These are phyloP conservation scores for Magallana gigas DNA, from an alignment of 1,140 invertebrate species.

Conservation along the genomic window DNA sequence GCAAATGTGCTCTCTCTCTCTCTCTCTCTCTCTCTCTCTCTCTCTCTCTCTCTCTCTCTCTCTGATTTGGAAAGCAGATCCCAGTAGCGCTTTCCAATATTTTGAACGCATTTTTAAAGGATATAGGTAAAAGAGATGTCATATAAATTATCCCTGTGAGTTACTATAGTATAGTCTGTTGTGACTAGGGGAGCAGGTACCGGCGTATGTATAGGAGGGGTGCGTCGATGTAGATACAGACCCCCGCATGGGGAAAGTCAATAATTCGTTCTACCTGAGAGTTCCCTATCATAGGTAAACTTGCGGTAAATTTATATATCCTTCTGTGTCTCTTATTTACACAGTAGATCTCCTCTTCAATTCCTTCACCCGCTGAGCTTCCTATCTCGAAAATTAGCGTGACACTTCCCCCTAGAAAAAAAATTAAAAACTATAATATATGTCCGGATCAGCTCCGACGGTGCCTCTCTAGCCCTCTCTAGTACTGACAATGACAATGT, in stretches of 20 bases:
- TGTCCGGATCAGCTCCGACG: neutral
- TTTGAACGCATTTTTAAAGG: too few species aligned
- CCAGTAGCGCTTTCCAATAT: too few species aligned
- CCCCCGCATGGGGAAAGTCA: neutral
- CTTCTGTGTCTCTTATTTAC: conserved; percentile 28
- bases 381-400: neutral
- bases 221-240: neutral
- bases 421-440: neutral
- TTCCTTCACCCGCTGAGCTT: neutral
- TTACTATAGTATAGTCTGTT: too few species aligned
- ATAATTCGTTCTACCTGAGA: neutral
- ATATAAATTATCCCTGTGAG: too few species aligned
- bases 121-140: too few species aligned
- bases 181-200: too few species aligned
- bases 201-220: neutral
- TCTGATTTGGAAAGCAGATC: too few species aligned
- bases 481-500: conserved; percentile 14
- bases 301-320: conserved; percentile 29
- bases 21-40: too few species aligned
- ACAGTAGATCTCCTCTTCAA: neutral
- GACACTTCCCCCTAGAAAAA: neutral
- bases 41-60: too few species aligned
- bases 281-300: conserved; percentile 24
- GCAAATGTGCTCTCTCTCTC: too few species aligned
- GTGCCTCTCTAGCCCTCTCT: neutral